Base-by-base conservation (phyloP, 2,797 vertebrate species). In the Catharus ustulatus region DNA sequence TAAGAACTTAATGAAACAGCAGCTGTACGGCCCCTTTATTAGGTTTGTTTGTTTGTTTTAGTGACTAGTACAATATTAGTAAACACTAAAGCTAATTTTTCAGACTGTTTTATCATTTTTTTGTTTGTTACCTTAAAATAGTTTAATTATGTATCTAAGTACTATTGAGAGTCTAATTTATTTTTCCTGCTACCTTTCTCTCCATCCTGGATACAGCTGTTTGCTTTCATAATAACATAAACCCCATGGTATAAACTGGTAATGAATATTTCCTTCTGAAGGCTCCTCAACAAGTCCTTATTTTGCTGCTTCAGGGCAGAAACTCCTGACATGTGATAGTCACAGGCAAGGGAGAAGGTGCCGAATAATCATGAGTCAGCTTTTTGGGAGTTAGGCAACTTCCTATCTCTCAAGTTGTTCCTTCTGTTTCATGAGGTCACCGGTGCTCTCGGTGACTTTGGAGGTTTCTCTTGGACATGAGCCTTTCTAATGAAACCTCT, bases 341-440 rank as follows among this genome's bases (percentile, higher is more conserved):
- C 93, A 80, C 1, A 2, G 62, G 81, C 24, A 1, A 27, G 18
- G 40, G 15, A 66, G 68, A 63, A 54, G 58, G 38, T 89, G 81
- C 91, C 24, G 72, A 87, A 5, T 87, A 94, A 96, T 62, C 57
- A 48, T 94, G 96, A 95, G n/a, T 96, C 94, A 92, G 82, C 89
- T 36, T 11, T 69, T 54, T 16, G 23, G 20, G 24, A 61, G n/a
- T 69, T 84, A 23, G 69, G 62, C 76, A 91, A 58, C 67, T 92
- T 96, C 88, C 32, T 23, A 9, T 81, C 49, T 67, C 34, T 79
- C 38, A 40, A 40, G 61, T 62, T 36, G 17, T 42, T 67, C 38
- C n/a, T 87, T 10, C 22, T n/a, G 48, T 89, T 83, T 42, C 54
- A 1, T 15, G 76, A 79, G 45, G 67, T 74, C 75, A 16, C 42